Evolutionary conservation across 2,797 vertebrate genomes (phyloP), one percentile per base, ranked within the genome.

Genomic region (Fistularia tabacaria): DNA sequence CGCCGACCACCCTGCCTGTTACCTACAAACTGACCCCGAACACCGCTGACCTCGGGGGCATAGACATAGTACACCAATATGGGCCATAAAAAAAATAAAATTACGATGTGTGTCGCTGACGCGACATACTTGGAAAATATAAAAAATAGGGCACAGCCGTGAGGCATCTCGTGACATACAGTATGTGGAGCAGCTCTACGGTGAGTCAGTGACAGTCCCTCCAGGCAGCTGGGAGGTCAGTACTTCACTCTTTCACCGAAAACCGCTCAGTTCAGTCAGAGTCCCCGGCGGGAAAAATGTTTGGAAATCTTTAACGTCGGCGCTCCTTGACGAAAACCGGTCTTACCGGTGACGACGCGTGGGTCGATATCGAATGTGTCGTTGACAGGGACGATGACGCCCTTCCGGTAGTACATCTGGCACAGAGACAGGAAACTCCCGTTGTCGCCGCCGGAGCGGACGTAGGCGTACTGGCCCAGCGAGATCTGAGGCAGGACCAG

Each of bases 361-460:
- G 95, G 95, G 60, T 97, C 95, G 0, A 98, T 98, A 84, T 93
- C 90, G 58, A 97, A 97, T 14, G 94, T 96, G 79, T 97, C 94
- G 0, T 97, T 98, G 81, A 91, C 92, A 0, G 95, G 95, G 58
- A 96, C 91, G 36, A 97, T 95, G 57, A 83, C 88, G 11, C 92
- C 94, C 1, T 69, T 93, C 51, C 71, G 88, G 72, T 90, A 98
- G 75, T 89, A 95, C 1, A 71, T 85, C 74, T 97, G 95, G 65
- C 95, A 98, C 15, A 98, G 85, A 8, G 88, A 85, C 13, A 98
- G 90, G 0, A 92, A 90, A 0, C 91, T 94, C 8, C 64, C 78
- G 1, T 94, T 93, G 0, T 73, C 64, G 0, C 85, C 85, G 0
- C 80, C 68, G 0, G 85, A 90, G 0, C 3, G 49, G n/a, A 92